Base-by-base conservation (phyloP, 2,797 vertebrate species). In the Potorous gilbertii region DNA sequence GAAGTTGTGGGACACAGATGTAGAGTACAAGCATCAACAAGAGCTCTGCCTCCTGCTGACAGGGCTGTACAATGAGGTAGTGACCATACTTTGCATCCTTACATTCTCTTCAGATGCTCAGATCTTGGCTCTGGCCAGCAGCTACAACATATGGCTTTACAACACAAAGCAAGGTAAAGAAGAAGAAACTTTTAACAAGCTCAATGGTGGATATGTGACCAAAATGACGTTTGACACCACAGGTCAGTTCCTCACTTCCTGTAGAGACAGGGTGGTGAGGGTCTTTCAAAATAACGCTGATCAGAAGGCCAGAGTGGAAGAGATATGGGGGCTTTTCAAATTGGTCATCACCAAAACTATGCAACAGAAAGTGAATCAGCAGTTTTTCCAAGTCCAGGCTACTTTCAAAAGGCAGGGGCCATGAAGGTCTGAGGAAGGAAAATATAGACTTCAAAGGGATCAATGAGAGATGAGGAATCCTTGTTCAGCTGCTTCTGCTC, bases 11-110 rank as follows among this genome's bases (percentile, higher is more conserved):
- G 99, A 99, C 98, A 99, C 99, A 0, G 98, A 99, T 0, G 99
- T 99, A 93, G 99, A 99, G 93, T 99, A 99, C 96, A 99, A 99
- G 97, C 99, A 99, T 98, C 99, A 99, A 96, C 99, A 99, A 98
- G 99, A 99, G 92, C 99, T 99, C 0, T 99, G 99, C 98, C 98
- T 99, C 93, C 98, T 99, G 92, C 98, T 98, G 97, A 99, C 99
- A 0, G 99, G 99, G 24, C 97, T 98, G 50, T 99, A 99, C 12
- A n/a, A 97, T 3, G 96, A 97, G 92, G 97, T 96, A 0, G 99
- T 99, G 0, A 96, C 95, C 0, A 98, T 99, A 90, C 99, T 99
- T 0, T 99, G 99, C 94, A 99, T 94, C 46, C 98, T 99, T 16
- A 99, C 99, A 0, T 97, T 99, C 96, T 99, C 99, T 29, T 99